A percentile compares a stretch with the other conserved stretches of the same genome.
Evolutionary conservation across 2,888 invertebrate species (phyloP).

Genomic region (Xestobium rufovillosum): DNA sequence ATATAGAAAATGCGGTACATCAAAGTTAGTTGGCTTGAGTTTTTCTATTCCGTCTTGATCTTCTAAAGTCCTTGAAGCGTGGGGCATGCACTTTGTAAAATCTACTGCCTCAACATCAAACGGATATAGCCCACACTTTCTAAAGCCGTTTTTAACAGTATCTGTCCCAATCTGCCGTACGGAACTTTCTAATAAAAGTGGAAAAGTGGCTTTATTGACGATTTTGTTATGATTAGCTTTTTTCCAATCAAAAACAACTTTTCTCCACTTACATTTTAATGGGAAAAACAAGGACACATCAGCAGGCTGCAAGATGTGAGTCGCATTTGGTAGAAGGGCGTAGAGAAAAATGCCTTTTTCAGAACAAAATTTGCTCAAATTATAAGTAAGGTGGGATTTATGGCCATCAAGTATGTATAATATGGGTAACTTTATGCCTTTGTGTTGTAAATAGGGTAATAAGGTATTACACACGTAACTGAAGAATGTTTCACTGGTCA

Average conservation of each 20-base stretch:
- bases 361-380: constrained; percentile 17
- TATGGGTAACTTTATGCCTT: constrained; percentile 18
- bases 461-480: constrained; percentile 19
- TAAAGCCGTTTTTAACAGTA: constrained; percentile 16
- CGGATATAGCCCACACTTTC: constrained; percentile 20
- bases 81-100: constrained; percentile 18
- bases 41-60: constrained; percentile 11
- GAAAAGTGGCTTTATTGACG: too few relatives aligned
- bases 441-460: constrained; percentile 12
- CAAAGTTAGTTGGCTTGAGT: constrained; percentile 17
- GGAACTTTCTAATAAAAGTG: constrained; percentile 5
- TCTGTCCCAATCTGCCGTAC: constrained; percentile 1
- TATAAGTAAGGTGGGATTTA: constrained; percentile 16
- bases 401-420: constrained; percentile 16
- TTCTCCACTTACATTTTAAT: constrained; percentile 16
- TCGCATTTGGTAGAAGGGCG: constrained; percentile 15
- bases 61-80: constrained; percentile 11
- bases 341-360: constrained; percentile 16
- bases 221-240: constrained; percentile 11
- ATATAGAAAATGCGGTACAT: constrained; percentile 21
- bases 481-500: constrained; percentile 17
- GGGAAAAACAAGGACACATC: constrained; percentile 15
- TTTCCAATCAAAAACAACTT: constrained; percentile 11
- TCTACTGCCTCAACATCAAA: constrained; percentile 17
- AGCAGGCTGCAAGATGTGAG: constrained; percentile 14